Percentiles rank a stretch among this genome's conserved stretches.
Conservation (phyloP, 2,113 vertebrate genomes). For the Antigone vipio region DNA sequence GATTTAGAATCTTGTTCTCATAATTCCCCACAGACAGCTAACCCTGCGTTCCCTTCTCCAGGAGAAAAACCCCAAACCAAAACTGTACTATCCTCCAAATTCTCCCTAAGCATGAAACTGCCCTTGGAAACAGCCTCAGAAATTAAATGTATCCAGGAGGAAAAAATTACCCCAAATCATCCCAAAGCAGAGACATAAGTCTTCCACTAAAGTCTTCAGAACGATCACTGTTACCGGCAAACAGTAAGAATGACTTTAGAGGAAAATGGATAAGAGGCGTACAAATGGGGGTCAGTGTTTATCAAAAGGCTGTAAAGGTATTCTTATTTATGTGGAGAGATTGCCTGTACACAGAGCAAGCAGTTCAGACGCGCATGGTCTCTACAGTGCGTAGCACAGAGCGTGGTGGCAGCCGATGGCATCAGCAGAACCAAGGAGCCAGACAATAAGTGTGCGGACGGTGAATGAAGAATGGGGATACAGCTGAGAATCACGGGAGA, state of each 20-base stretch:
- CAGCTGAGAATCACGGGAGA: background rate
- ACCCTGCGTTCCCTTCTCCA: background rate
- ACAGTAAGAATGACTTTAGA: background rate
- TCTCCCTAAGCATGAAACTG: background rate
- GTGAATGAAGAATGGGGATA: background rate
- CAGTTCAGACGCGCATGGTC: background rate
- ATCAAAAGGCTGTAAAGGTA: constrained; percentile 1
- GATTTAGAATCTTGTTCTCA: constrained; percentile 51
- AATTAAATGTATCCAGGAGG: background rate
- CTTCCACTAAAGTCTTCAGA: background rate
- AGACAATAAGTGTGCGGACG: background rate
- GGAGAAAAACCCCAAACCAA: background rate
- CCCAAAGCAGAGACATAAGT: background rate
- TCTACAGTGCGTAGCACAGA: background rate
- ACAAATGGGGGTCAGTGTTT: background rate
- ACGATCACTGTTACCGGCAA: background rate
- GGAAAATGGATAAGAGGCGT: background rate
- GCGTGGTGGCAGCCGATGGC: background rate
- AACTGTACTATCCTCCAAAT: background rate
- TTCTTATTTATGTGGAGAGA: background rate
- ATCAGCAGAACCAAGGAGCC: background rate
- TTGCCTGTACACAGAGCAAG: background rate
- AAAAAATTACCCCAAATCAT: background rate
- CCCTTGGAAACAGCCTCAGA: background rate
- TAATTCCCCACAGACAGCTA: constrained; percentile 39